Evolutionary conservation across 2,113 vertebrate genomes (phyloP).

Genomic region (Lagopus muta): DNA sequence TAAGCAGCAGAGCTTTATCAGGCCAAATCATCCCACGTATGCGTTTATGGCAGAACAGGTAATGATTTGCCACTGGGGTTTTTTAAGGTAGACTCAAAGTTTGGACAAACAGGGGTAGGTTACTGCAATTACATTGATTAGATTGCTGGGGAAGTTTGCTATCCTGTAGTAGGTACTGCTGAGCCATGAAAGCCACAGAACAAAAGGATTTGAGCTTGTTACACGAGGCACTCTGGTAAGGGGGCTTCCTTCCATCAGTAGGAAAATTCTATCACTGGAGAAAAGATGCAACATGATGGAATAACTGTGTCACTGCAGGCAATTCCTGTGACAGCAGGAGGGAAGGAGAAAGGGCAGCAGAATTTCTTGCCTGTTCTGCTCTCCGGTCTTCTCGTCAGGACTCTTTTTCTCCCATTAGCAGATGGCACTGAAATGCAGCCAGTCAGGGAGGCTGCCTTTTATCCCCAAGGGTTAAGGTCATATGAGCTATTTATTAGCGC

Average conservation of each 20-base stretch:
- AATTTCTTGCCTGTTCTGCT: background rate
- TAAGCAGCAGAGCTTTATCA: background rate
- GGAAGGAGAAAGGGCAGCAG: background rate
- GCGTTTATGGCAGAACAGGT: background rate
- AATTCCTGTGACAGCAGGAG: background rate
- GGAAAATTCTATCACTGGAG: background rate
- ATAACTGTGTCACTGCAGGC: background rate
- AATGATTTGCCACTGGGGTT: background rate
- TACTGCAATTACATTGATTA: background rate
- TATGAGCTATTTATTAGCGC: background rate
- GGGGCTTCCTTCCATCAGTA: background rate
- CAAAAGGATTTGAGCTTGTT: background rate
- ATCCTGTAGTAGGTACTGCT: background rate
- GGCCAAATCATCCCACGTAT: background rate
- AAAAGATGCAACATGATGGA: background rate
- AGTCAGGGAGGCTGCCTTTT: background rate
- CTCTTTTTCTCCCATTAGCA: background rate
- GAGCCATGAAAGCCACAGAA: background rate
- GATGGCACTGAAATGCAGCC: background rate
- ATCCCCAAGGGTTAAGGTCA: background rate
- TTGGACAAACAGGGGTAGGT: background rate
- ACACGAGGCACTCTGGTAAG: background rate
- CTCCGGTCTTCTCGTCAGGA: background rate
- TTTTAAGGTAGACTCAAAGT: background rate
- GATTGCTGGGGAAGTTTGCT: background rate